A percentile compares a stretch with the other conserved stretches of the same genome.
These are phyloP conservation scores for Petaurus breviceps DNA, from an alignment of 2,113 vertebrate species.

Conservation along the genomic window DNA sequence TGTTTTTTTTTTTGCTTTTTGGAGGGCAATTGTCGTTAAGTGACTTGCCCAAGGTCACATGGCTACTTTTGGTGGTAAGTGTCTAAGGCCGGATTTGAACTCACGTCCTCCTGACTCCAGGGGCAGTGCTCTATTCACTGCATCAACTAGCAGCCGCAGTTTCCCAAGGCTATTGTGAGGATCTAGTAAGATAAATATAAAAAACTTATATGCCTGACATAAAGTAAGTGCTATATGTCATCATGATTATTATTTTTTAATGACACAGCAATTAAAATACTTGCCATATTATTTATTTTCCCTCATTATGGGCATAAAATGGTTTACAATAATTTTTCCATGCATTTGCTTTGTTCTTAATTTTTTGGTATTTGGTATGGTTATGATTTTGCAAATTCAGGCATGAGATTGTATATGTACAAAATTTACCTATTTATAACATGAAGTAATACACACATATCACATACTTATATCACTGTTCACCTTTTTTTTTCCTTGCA, in stretches of 20 bases:
- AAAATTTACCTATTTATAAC: neutral
- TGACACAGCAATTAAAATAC: neutral
- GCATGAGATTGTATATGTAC: neutral
- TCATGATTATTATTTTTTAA: neutral
- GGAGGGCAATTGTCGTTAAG: too few species aligned
- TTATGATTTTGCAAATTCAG: neutral
- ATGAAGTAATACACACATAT: neutral
- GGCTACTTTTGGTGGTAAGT: too few species aligned
- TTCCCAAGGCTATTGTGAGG: too few species aligned
- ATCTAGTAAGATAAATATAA: too few species aligned
- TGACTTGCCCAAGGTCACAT: too few species aligned
- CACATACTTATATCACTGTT: neutral
- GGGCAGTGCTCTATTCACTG: too few species aligned
- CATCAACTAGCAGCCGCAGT: too few species aligned
- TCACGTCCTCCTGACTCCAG: too few species aligned
- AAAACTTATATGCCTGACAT: too few species aligned
- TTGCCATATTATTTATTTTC: neutral
- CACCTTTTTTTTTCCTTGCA: slow-evolving; percentile 40
- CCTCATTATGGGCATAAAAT: neutral
- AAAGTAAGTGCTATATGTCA: too few species aligned
- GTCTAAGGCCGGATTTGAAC: too few species aligned
- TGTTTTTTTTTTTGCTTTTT: too few species aligned
- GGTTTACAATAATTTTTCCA: neutral
- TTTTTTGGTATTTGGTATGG: neutral
- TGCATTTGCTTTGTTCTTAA: neutral